These are phyloP conservation scores for Oxyruncus cristatus DNA, from an alignment of 2,113 vertebrate genomes.

Conservation along the genomic window DNA sequence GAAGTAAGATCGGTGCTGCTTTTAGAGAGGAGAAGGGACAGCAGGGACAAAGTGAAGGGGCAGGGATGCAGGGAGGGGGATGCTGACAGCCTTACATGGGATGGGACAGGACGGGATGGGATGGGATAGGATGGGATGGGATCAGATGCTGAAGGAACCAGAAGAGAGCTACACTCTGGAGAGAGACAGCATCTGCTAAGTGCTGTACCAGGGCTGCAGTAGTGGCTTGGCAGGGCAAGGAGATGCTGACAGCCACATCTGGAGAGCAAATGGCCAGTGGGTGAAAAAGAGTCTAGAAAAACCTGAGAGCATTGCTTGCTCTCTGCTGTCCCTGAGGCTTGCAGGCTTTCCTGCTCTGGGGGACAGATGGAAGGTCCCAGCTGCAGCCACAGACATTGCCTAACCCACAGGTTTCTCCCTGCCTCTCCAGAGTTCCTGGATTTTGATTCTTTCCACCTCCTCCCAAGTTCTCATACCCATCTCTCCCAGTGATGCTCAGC, in stretches of 20 bases:
- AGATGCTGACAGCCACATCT: background rate
- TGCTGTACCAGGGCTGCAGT: background rate
- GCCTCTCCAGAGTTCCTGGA: background rate
- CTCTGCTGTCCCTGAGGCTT: background rate
- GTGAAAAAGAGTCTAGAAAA: background rate
- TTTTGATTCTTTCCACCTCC: background rate
- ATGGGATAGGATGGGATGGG: background rate
- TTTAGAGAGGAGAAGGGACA: background rate
- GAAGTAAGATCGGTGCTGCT: background rate
- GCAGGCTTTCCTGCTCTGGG: background rate
- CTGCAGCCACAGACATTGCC: background rate
- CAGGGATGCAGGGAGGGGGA: background rate
- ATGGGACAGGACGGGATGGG: background rate
- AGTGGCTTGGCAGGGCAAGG: background rate
- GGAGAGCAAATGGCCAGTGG: background rate
- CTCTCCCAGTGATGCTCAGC: background rate
- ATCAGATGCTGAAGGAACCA: background rate
- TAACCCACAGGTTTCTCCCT: background rate
- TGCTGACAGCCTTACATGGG: fast-evolving
- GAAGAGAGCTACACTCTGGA: background rate
- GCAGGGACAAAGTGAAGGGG: background rate
- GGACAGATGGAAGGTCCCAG: background rate
- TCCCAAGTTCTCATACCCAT: background rate
- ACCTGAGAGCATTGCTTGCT: background rate
- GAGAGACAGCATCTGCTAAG: background rate